These are phyloP conservation scores for Thumatha senex DNA, from an alignment of 2,888 invertebrate genomes.

Conservation along the genomic window DNA sequence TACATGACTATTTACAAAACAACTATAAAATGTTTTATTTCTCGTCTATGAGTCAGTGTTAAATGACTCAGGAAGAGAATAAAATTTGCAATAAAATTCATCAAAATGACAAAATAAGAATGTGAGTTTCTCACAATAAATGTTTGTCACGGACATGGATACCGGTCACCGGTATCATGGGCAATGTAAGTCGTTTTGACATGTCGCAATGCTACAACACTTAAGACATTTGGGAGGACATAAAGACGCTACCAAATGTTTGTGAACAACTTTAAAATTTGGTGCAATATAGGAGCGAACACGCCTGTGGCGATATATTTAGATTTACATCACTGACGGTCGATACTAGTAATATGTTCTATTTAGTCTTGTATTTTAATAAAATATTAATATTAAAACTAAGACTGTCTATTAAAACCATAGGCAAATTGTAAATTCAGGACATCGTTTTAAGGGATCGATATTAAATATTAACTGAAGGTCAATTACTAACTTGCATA, in stretches of 20 bases:
- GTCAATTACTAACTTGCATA: no score
- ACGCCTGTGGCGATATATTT: background rate
- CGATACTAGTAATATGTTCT: no score
- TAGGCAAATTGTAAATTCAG: no score
- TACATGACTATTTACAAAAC: slow-evolving; percentile 3
- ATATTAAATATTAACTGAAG: no score
- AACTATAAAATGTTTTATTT: slow-evolving; percentile 10
- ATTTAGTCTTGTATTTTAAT: no score
- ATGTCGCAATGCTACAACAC: slow-evolving; percentile 58
- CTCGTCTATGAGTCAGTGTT: slow-evolving; percentile 26
- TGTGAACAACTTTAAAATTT: slow-evolving; percentile 46
- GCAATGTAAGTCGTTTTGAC: slow-evolving; percentile 54
- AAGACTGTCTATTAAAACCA: no score
- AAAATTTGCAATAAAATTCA: slow-evolving; percentile 25
- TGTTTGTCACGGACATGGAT: slow-evolving; percentile 36
- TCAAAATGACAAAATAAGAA: slow-evolving; percentile 19
- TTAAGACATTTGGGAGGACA: slow-evolving; percentile 73
- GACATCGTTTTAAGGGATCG: no score
- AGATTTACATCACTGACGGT: no score
- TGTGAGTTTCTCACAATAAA: slow-evolving; percentile 46
- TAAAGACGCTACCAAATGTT: slow-evolving; percentile 73
- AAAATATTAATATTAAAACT: no score
- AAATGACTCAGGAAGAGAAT: slow-evolving; percentile 18
- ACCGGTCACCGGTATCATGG: slow-evolving; percentile 55
- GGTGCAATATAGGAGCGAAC: slow-evolving; percentile 25